Evolutionary conservation across 2,888 invertebrate species (phyloP).

Genomic region (Anarsia innoxiella): DNA sequence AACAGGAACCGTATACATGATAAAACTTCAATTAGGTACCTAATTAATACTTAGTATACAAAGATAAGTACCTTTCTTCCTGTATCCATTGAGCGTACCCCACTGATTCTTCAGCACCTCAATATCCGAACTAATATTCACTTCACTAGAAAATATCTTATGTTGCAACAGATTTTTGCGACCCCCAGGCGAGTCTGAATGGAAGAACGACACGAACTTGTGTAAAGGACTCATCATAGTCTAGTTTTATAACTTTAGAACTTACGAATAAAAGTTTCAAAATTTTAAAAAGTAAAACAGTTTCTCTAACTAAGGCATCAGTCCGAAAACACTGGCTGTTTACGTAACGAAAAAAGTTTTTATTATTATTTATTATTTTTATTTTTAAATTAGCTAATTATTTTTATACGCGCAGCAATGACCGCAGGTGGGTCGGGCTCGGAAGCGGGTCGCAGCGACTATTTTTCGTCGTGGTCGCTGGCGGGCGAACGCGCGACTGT

Average conservation of each 20-base stretch:
- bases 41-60: neutral
- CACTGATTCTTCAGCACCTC: conserved; percentile 69
- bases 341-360: too few species aligned
- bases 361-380: too few species aligned
- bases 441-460: conserved; percentile 25
- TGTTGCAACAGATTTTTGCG: conserved; percentile 55
- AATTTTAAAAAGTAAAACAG: neutral
- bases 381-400: conserved; percentile 7
- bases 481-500: conserved; percentile 42
- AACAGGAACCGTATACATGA: too few species aligned
- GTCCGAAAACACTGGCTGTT: neutral
- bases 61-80: conserved; percentile 50
- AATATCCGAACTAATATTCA: conserved; percentile 58
- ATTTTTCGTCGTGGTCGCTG: conserved; percentile 36
- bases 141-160: conserved; percentile 76
- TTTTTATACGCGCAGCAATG: conserved; percentile 7
- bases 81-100: conserved; percentile 69
- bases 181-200: conserved; percentile 69
- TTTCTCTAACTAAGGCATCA: neutral
- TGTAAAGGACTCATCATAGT: conserved; percentile 75
- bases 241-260: neutral
- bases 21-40: neutral
- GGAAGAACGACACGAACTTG: conserved; percentile 77
- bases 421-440: conserved; percentile 17
- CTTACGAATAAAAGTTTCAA: neutral